These are phyloP conservation scores for Glaucomys volans DNA, from an alignment of 2,113 vertebrate species.

Conservation along the genomic window DNA sequence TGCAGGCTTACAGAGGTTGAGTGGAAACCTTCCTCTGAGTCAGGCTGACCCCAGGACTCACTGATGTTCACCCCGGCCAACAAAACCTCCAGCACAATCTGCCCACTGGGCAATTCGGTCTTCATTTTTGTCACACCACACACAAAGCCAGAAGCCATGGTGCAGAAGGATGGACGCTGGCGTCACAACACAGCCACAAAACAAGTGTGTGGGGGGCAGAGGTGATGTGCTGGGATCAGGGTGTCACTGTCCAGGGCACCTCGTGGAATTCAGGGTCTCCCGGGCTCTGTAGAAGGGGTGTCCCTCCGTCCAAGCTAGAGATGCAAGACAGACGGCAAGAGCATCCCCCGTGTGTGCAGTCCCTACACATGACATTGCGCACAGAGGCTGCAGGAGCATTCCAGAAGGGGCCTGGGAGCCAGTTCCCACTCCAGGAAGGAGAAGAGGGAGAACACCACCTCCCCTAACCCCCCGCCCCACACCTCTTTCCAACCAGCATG, in stretches of 20 bases:
- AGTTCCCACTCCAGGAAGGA: background rate
- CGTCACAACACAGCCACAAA: background rate
- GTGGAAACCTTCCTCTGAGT: background rate
- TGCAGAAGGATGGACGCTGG: background rate
- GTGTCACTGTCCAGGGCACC: background rate
- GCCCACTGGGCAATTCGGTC: background rate
- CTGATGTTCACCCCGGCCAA: background rate
- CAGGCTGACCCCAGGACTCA: background rate
- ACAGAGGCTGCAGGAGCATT: background rate
- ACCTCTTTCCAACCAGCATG: background rate
- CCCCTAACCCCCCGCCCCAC: no score
- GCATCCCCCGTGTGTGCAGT: rapidly evolving
- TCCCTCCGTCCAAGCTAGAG: no score
- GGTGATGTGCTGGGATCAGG: background rate
- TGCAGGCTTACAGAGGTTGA: background rate
- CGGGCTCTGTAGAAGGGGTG: rapidly evolving
- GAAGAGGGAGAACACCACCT: background rate
- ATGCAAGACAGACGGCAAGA: background rate
- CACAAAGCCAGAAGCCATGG: background rate
- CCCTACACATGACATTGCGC: background rate
- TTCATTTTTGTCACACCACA: background rate
- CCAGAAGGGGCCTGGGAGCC: background rate
- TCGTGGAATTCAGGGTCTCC: rapidly evolving
- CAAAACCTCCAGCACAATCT: background rate
- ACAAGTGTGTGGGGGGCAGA: background rate